These are phyloP conservation scores for Etheostoma nigrum DNA, from an alignment of 2,797 vertebrate species.

Conservation along the genomic window DNA sequence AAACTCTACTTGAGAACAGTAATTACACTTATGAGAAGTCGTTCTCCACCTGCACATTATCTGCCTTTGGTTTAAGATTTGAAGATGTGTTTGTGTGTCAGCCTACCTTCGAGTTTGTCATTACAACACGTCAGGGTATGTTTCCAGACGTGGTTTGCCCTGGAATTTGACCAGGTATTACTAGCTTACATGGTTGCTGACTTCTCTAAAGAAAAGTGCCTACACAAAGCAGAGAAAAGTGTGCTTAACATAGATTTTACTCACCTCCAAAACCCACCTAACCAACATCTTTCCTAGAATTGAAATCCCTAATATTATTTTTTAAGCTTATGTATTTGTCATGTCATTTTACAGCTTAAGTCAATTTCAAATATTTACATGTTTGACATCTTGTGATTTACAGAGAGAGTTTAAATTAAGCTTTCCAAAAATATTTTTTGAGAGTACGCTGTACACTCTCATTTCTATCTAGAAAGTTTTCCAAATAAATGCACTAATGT, in stretches of 20 bases:
- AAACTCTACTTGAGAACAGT: not conserved
- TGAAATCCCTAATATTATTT: not conserved
- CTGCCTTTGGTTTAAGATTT: constrained; percentile 15
- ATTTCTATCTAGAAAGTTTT: constrained; percentile 11
- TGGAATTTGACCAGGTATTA: constrained; percentile 43
- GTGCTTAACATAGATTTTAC: constrained; percentile 26
- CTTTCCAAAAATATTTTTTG: constrained; percentile 3
- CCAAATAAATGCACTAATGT: not conserved
- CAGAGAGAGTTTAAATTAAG: not conserved
- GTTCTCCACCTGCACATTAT: constrained; percentile 21
- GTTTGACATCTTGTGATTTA: constrained; percentile 31
- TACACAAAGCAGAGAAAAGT: not conserved
- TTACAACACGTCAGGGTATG: constrained; percentile 18
- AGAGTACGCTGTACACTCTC: not conserved
- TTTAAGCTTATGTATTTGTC: not conserved
- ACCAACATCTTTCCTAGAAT: not conserved
- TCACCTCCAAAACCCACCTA: constrained; percentile 9
- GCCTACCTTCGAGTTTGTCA: constrained; percentile 29
- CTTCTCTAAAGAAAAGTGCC: constrained; percentile 16
- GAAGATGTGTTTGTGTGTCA: constrained; percentile 15
- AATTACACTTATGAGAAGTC: constrained; percentile 15
- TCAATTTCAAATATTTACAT: constrained; percentile 56
- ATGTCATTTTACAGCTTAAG: constrained; percentile 13
- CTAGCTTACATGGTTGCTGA: constrained; percentile 36
- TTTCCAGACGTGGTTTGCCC: constrained; percentile 25